Evolutionary conservation across 2,113 vertebrate species (phyloP).

Genomic region (Hassar affinis): DNA sequence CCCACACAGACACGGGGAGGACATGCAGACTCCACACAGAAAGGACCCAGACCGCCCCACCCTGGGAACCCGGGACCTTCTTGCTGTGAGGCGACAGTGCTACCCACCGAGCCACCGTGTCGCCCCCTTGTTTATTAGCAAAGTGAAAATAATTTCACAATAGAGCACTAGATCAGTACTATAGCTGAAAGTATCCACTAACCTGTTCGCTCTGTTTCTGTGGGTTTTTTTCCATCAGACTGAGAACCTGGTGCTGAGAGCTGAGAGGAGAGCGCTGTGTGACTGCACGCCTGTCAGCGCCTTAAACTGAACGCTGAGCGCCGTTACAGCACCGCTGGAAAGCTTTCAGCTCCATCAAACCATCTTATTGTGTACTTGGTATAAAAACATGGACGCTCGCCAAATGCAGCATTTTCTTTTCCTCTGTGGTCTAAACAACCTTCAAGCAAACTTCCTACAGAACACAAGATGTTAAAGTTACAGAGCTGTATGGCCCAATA

Average conservation of each 20-base stretch:
- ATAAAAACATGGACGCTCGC: not conserved
- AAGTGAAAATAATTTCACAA: not conserved
- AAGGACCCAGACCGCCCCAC: too few species aligned
- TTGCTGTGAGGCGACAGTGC: too few species aligned
- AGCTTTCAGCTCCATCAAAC: conserved; percentile 17
- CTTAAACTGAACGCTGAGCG: conserved; percentile 67
- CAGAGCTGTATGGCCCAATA: conserved; percentile 1
- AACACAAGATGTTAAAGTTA: not conserved
- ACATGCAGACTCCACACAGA: too few species aligned
- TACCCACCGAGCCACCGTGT: too few species aligned
- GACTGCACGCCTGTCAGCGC: conserved; percentile 82
- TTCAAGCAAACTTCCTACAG: not conserved
- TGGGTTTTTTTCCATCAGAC: conserved; percentile 77
- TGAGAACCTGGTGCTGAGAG: conserved; percentile 86
- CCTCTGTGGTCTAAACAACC: not conserved
- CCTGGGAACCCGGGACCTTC: too few species aligned
- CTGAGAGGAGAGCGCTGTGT: conserved; percentile 86
- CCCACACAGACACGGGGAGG: too few species aligned
- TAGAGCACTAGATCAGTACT: not conserved
- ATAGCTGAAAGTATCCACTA: not conserved
- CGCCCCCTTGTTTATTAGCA: not conserved
- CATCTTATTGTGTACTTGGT: not conserved
- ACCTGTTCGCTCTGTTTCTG: not conserved
- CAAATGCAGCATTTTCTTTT: conserved; percentile 4
- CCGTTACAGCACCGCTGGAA: not conserved